Evolutionary conservation across 2,113 vertebrate genomes (phyloP).

Genomic region (Synchiropus splendidus): DNA sequence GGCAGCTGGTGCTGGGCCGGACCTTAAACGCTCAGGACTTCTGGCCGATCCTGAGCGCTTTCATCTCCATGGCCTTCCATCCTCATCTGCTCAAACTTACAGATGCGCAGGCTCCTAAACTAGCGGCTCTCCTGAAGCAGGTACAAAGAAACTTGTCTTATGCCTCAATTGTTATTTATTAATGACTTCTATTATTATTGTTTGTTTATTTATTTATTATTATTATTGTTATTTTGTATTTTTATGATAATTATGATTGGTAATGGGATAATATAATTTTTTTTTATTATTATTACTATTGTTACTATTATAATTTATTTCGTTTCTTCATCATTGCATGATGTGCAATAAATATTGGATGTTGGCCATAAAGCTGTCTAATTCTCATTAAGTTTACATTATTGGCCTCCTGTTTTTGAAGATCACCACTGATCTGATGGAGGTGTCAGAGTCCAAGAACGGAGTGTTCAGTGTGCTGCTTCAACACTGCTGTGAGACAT

Average conservation of each 20-base stretch:
- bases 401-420: no score
- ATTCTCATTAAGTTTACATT: no score
- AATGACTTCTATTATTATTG: no score
- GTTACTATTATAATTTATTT: no score
- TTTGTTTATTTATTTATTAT: neutral
- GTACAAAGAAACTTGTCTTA: constrained; percentile 54
- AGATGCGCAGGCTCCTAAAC: constrained; percentile 55
- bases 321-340: no score
- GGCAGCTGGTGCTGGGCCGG: constrained; percentile 77
- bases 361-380: no score
- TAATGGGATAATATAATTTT: no score
- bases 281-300: no score
- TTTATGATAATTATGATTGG: no score
- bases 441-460: constrained; percentile 78
- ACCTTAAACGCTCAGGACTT: constrained; percentile 84
- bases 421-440: constrained; percentile 76
- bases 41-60: constrained; percentile 83
- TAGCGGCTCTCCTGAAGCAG: constrained; percentile 72
- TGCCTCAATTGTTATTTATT: no score
- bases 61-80: constrained; percentile 77
- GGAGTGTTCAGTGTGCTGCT: constrained; percentile 83
- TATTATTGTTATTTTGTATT: neutral
- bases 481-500: constrained; percentile 78
- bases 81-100: constrained; percentile 64
- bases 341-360: no score